Evolutionary conservation across 2,797 vertebrate genomes (phyloP), one percentile per base, ranked within the genome.

Genomic region (Sebastiscus albofasciatus): DNA sequence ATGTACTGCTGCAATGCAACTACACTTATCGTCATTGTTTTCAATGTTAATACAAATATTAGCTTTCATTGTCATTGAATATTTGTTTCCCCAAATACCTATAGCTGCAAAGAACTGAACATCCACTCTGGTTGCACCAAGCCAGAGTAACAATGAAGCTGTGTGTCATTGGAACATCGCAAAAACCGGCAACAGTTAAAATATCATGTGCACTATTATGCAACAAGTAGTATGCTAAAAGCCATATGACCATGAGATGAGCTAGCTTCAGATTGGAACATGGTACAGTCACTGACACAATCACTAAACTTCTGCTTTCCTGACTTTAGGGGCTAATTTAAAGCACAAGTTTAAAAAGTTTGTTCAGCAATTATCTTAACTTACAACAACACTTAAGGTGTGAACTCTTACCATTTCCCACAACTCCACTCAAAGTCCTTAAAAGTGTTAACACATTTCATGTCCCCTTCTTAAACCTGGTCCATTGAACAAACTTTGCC

Each of bases 401-500:
- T 68, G 20, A 84, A 36, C 58, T 79, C 39, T 33, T 42, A 26
- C 26, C 7, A 18, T 8, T 79, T 67, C 31, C 36, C 20, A 36
- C 12, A 54, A 1, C 6, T 13, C 5, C 39, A 59, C 54, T 76
- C 5, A 31, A 73, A 81, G 56, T 59, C 3, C 10, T 66, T 54
- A 20, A 74, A 81, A 59, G 34, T 65, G 31, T 33, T 49, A 1
- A 42, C 52, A 31, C 36, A 42, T 39, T 67, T 87, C 66, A 80
- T 56, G 68, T 42, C 49, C 36, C 22, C 73, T 66, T 72, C 66
- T 78, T 24, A 72, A 85, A 82, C 12, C 22, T 67, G 75, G 58
- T 71, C 79, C 59, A 85, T 8, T 86, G 69, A 90, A 58, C 77
- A 67, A 85, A 83, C 61, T 86, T 90, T 82, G 76, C 81, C 72